Evolutionary conservation across 2,888 invertebrate genomes (phyloP).

Genomic region (Selenia dentaria): DNA sequence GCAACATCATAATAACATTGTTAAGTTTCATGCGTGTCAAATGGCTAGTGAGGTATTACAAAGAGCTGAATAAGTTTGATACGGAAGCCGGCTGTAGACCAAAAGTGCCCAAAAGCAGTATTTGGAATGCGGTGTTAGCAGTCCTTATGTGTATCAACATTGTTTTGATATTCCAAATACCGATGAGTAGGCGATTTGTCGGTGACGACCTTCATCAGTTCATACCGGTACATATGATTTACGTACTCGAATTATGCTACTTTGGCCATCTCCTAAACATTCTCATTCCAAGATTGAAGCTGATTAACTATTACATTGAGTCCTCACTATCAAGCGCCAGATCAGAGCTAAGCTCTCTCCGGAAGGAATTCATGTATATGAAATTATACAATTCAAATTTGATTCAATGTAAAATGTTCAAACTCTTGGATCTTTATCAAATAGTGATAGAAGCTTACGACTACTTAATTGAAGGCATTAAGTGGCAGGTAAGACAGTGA

Average conservation of each 20-base stretch:
- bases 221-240: conserved; percentile 38
- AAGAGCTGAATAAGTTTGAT: too few relatives aligned
- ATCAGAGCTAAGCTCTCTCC: conserved; percentile 33
- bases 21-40: conserved; percentile 44
- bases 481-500: conserved; percentile 27
- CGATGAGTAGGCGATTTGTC: conserved; percentile 15
- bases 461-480: too few relatives aligned
- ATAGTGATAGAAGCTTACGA: conserved; percentile 54
- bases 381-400: conserved; percentile 30
- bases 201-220: conserved; percentile 15
- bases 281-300: conserved; percentile 49
- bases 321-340: conserved; percentile 40
- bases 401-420: too few relatives aligned
- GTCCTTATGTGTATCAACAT: conserved; percentile 34
- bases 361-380: conserved; percentile 37
- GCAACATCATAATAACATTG: conserved; percentile 37
- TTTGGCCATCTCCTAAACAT: conserved; percentile 58
- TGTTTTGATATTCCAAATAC: conserved; percentile 25
- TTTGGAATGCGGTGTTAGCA: conserved; percentile 42
- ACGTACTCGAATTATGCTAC: conserved; percentile 50
- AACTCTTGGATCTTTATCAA: conserved; percentile 59
- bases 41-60: conserved; percentile 46
- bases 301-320: conserved; percentile 57
- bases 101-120: conserved; percentile 39
- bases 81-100: conserved; percentile 50